These are phyloP conservation scores for Trichogramma pretiosum DNA, from an alignment of 1,140 invertebrate genomes.

Conservation along the genomic window DNA sequence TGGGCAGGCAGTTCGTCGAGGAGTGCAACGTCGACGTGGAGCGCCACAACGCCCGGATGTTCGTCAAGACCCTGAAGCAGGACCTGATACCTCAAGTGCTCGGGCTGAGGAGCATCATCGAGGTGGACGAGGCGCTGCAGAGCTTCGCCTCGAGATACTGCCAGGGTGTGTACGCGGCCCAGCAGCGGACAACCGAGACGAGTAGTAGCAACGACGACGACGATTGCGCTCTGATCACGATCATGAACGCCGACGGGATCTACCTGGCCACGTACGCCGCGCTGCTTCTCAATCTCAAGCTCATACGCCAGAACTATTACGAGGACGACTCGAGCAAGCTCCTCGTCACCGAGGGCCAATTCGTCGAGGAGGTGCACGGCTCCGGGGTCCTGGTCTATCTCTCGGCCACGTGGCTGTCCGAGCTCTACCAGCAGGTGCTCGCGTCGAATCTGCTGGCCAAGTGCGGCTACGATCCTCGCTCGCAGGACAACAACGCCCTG, in stretches of 20 bases:
- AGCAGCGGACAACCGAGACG: too few species aligned
- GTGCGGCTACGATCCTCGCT: conserved; percentile 53
- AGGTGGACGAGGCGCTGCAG: conserved; percentile 83
- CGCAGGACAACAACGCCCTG: conserved; percentile 55
- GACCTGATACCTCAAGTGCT: conserved; percentile 64
- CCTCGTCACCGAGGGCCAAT: conserved; percentile 64
- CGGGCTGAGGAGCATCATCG: conserved; percentile 63
- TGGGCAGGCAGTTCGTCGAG: conserved; percentile 47
- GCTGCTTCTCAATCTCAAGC: conserved; percentile 71
- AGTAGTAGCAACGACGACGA: too few species aligned
- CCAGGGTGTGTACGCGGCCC: conserved; percentile 57
- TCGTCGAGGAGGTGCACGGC: conserved; percentile 82
- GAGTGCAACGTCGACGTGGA: conserved; percentile 70
- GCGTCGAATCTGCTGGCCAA: conserved; percentile 65
- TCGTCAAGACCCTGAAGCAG: conserved; percentile 60
- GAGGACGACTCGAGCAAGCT: conserved; percentile 48
- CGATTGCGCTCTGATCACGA: conserved; percentile 51
- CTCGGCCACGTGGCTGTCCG: conserved; percentile 82
- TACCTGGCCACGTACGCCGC: conserved; percentile 83
- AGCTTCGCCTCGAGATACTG: conserved; percentile 87
- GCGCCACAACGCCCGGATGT: conserved; percentile 68
- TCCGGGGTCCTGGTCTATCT: conserved; percentile 85
- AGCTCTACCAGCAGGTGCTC: conserved; percentile 80
- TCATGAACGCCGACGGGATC: conserved; percentile 91
- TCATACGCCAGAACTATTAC: conserved; percentile 71